Percentiles rank a stretch among this genome's conserved stretches.
These are phyloP conservation scores for Calcarius ornatus DNA, from an alignment of 2,113 vertebrate genomes.

Conservation along the genomic window DNA sequence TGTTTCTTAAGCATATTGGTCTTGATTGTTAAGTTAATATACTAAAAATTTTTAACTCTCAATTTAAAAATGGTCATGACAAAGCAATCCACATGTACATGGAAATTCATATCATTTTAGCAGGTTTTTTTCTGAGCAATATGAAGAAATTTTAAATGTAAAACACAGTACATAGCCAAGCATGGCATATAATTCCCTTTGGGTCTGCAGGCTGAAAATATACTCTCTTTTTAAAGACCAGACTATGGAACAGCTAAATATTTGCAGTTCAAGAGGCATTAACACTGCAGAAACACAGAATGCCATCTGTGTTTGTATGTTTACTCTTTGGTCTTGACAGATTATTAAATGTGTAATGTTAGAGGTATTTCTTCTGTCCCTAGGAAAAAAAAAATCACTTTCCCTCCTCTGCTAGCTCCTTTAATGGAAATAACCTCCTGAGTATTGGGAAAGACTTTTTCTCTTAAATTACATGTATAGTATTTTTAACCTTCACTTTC, in stretches of 20 bases:
- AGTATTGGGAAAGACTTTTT: background rate
- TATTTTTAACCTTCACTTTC: constrained; percentile 10
- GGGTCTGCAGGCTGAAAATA: background rate
- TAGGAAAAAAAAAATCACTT: background rate
- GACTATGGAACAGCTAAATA: background rate
- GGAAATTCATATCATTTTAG: background rate
- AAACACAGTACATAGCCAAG: background rate
- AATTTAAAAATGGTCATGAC: background rate
- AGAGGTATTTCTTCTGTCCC: background rate
- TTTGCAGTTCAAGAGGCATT: constrained; percentile 5
- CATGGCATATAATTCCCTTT: background rate
- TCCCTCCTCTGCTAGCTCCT: background rate
- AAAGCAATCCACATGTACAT: background rate
- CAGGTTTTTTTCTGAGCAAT: background rate
- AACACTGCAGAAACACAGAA: constrained; percentile 5
- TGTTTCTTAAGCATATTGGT: background rate
- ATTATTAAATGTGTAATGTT: constrained; percentile 44
- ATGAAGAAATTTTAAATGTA: background rate
- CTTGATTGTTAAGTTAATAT: background rate
- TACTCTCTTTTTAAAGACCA: background rate
- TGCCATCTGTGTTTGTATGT: constrained; percentile 1
- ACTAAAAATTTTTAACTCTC: background rate
- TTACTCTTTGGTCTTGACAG: constrained; percentile 13
- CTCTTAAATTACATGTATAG: background rate
- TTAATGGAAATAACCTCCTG: background rate